Base-by-base conservation (phyloP, 1,140 invertebrate genomes). In the Camponotus vicinus region DNA sequence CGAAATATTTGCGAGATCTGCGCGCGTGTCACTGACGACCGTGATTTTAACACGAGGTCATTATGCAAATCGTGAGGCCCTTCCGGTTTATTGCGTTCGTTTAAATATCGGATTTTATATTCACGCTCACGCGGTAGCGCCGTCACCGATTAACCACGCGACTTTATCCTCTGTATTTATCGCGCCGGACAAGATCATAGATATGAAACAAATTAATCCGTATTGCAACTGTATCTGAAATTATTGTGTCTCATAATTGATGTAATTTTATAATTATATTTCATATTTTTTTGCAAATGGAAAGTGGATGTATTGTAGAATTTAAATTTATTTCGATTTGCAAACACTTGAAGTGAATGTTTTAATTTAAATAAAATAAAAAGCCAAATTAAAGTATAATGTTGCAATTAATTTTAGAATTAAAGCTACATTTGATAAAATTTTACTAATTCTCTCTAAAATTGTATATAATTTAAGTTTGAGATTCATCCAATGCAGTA, bases 31-130 rank as follows among this genome's bases (percentile, higher is more conserved):
- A 52, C 18, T 18, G 49, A 57, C 73, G 88, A 89, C 88, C 88
- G 73, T 90, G 88, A 90, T 88, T 89, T 90, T 83, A 86, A 82
- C 18, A 9, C 77, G 75, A 90, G 88, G 88, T 79, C 85, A 59
- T 87, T 87, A 87, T 86, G 88, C 67, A 84, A 86, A 90, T 89
- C 61, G 18, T 8, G 45, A 57, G 63, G 77, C 8, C 84, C 88
- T 86, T 83, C 59, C 63, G 15, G 9, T 89, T 89, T 86, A 77
- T 89, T 71, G 63, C 57, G n/a, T 49, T 75, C 37, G 34, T 59
- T 52, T 88, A 76, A 71, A 37, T 45, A 49, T 87, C 37, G 71
- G 37, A 77, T 32, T 52, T 84, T 77, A 84, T 71, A 15, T 52
- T 52, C 49, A 32, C 32, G 59, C 59, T 63, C 18, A 5, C 5